phyloP scores from a whole-genome alignment of 2,113 vertebrate genomes.

The Xenopus laevis region DNA sequence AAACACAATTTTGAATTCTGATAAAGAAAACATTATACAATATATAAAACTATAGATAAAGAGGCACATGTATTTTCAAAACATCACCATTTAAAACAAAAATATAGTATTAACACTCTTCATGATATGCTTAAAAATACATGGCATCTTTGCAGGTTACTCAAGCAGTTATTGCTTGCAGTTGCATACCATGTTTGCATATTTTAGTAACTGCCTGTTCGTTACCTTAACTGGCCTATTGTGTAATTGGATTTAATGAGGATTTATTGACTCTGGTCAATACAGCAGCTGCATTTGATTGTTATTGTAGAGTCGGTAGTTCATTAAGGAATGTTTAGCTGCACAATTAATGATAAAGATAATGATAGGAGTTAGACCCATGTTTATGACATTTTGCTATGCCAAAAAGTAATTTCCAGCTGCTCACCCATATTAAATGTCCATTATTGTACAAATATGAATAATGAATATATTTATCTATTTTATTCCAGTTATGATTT shows the following conservation, averaged over 20 bases:
- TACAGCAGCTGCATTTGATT: constrained; percentile 23
- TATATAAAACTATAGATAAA: neutral
- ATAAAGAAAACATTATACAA: neutral
- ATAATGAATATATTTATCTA: constrained; percentile 30
- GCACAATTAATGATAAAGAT: constrained; percentile 38
- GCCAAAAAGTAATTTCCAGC: constrained; percentile 41
- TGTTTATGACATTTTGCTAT: constrained; percentile 18
- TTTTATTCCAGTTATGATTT: constrained; percentile 21
- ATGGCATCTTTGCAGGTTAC: neutral
- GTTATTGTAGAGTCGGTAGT: constrained; percentile 16
- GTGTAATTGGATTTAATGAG: neutral
- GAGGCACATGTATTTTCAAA: neutral
- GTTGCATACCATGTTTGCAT: neutral
- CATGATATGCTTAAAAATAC: neutral
- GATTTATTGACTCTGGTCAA: constrained; percentile 10
- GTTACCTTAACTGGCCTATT: neutral
- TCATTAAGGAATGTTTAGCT: constrained; percentile 39
- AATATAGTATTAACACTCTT: neutral
- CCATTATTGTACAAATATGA: constrained; percentile 34
- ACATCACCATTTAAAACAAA: neutral
- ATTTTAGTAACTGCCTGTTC: neutral
- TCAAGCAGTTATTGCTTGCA: neutral
- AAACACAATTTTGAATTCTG: constrained; percentile 10
- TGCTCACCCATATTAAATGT: constrained; percentile 38
- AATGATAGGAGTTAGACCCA: constrained; percentile 33